A percentile compares a stretch with the other conserved stretches of the same genome.
phyloP scores from a whole-genome alignment of 23 tunicate species.

The Corella eumyota region DNA sequence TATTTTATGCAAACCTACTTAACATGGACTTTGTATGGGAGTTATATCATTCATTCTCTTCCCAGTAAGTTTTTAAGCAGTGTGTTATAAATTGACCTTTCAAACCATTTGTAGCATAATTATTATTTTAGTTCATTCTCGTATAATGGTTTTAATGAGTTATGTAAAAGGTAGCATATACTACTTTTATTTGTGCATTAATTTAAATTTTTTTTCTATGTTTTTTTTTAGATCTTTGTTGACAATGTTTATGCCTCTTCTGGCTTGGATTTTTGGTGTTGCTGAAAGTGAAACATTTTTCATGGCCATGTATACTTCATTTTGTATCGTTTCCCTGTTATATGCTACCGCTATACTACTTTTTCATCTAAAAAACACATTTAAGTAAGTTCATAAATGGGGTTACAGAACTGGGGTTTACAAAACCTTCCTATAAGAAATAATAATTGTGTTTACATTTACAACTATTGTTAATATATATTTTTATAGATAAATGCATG shows the following conservation, averaged over 20 bases:
- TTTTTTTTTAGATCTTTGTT: conserved; percentile 29
- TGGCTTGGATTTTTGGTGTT: conserved; percentile 68
- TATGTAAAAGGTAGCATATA: not conserved
- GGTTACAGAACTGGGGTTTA: not conserved
- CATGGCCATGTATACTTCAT: conserved; percentile 49
- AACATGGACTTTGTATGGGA: conserved; percentile 60
- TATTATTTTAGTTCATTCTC: not conserved
- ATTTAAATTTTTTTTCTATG: not conserved
- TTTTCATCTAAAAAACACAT: conserved; percentile 42
- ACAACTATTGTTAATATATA: too few relatives aligned
- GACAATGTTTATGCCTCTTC: conserved; percentile 59
- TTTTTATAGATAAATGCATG: too few relatives aligned
- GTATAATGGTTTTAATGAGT: not conserved
- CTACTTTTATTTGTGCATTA: not conserved
- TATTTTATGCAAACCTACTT: conserved; percentile 68
- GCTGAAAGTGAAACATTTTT: conserved; percentile 48
- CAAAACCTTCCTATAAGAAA: too few relatives aligned
- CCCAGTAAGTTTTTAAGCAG: conserved; percentile 24
- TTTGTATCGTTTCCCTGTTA: conserved; percentile 53
- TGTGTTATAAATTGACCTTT: too few relatives aligned
- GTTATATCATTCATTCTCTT: conserved; percentile 12
- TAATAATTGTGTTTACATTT: not conserved
- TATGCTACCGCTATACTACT: conserved; percentile 50
- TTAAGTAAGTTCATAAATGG: conserved; percentile 27
- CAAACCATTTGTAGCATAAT: too few relatives aligned